Percentiles rank a stretch among this genome's conserved stretches.
Evolutionary conservation across 2,113 vertebrate genomes (phyloP).

Genomic region (Otus sunia): DNA sequence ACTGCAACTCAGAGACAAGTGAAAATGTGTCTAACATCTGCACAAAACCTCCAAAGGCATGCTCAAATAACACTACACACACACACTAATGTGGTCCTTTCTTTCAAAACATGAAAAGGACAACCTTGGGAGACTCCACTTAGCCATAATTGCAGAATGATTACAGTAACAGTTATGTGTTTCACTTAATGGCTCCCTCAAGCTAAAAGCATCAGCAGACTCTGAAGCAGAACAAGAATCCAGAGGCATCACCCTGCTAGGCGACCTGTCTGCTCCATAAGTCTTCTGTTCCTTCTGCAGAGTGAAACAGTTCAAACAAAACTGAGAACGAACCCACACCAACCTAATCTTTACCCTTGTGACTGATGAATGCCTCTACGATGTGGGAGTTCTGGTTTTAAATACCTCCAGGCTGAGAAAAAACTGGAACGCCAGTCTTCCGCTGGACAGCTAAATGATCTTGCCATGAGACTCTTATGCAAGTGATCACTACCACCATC

Average conservation of each 20-base stretch:
- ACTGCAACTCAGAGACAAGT: not conserved
- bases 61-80: not conserved
- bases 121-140: not conserved
- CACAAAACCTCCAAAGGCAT: not conserved
- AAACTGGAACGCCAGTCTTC: not conserved
- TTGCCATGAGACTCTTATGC: not conserved
- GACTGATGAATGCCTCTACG: not conserved
- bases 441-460: not conserved
- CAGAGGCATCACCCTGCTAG: not conserved
- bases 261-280: not conserved
- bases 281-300: not conserved
- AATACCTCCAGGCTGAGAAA: constrained; percentile 10
- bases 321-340: not conserved
- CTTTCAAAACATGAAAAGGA: not conserved
- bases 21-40: not conserved
- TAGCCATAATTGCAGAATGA: not conserved
- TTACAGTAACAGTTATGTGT: not conserved
- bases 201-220: not conserved
- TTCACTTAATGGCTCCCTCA: not conserved
- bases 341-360: not conserved
- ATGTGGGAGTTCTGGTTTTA: not conserved
- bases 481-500: not conserved
- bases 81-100: not conserved
- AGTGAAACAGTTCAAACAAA: not conserved
- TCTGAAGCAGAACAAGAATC: not conserved